Conservation (phyloP, 2,797 vertebrate genomes). For the Tapirus indicus region DNA sequence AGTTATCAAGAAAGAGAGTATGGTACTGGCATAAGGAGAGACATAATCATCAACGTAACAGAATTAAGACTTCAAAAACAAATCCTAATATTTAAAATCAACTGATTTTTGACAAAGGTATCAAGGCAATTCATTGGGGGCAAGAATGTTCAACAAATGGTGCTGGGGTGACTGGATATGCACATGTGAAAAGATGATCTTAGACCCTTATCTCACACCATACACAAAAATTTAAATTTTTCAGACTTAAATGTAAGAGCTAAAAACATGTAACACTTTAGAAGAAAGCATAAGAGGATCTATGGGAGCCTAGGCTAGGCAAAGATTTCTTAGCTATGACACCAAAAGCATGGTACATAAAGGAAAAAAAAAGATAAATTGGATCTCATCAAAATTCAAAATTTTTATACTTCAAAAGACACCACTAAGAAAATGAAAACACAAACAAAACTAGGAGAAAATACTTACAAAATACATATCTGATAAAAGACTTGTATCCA, state of each 20-base stretch:
- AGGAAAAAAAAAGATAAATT: background rate
- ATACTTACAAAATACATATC: background rate
- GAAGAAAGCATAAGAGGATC: background rate
- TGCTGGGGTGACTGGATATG: background rate
- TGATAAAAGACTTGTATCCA: background rate
- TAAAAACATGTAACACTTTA: background rate
- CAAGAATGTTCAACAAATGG: background rate
- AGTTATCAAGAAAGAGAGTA: background rate
- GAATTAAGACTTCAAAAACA: background rate
- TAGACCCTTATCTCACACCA: background rate
- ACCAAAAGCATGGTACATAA: background rate
- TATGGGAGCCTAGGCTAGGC: background rate
- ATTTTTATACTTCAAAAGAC: background rate
- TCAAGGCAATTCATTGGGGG: background rate
- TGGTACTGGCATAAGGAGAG: background rate
- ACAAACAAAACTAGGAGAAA: conserved; percentile 5
- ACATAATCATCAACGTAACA: background rate
- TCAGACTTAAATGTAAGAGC: background rate
- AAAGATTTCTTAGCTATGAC: background rate
- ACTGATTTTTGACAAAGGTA: background rate
- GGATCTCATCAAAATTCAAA: background rate
- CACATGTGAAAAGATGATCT: background rate
- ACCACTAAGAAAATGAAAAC: background rate
- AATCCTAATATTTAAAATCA: background rate
- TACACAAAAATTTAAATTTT: background rate